These are phyloP conservation scores for Ephialtes manifestator DNA, from an alignment of 2,888 invertebrate genomes.

Conservation along the genomic window DNA sequence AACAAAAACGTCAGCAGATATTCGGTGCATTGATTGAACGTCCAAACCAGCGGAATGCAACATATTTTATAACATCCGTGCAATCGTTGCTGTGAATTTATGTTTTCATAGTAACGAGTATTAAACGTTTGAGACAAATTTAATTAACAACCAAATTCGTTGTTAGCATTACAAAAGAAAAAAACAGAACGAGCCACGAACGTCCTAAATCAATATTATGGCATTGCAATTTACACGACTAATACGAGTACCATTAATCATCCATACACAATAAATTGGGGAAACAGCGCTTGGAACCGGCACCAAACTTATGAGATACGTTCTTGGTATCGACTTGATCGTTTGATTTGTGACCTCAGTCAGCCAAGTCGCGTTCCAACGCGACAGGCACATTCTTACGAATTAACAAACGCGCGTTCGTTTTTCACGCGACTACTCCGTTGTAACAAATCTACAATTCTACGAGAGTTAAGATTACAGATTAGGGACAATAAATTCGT, in stretches of 20 bases:
- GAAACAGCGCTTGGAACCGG: constrained; percentile 50
- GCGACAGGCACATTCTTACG: constrained; percentile 14
- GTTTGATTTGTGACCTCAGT: constrained; percentile 31
- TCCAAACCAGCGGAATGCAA: not conserved
- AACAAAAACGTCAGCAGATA: constrained; percentile 9
- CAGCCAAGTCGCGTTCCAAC: constrained; percentile 1
- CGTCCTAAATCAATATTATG: constrained; percentile 53
- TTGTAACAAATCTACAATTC: constrained; percentile 61
- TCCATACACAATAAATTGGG: constrained; percentile 36
- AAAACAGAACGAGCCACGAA: constrained; percentile 29
- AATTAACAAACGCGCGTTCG: constrained; percentile 24
- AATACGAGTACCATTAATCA: constrained; percentile 61
- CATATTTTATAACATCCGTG: not conserved
- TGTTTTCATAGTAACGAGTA: constrained; percentile 24
- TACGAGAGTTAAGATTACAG: constrained; percentile 35
- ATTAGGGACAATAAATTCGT: constrained; percentile 28
- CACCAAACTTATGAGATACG: constrained; percentile 62
- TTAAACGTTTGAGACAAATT: constrained; percentile 4
- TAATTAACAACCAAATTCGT: constrained; percentile 1
- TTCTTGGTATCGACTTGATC: constrained; percentile 50
- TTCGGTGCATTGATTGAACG: not conserved
- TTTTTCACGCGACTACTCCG: constrained; percentile 18
- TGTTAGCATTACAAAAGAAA: not conserved
- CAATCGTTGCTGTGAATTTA: constrained; percentile 24
- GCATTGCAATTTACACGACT: constrained; percentile 59